These are phyloP conservation scores for Oryzaephilus surinamensis DNA, from an alignment of 1,140 invertebrate genomes.

Conservation along the genomic window DNA sequence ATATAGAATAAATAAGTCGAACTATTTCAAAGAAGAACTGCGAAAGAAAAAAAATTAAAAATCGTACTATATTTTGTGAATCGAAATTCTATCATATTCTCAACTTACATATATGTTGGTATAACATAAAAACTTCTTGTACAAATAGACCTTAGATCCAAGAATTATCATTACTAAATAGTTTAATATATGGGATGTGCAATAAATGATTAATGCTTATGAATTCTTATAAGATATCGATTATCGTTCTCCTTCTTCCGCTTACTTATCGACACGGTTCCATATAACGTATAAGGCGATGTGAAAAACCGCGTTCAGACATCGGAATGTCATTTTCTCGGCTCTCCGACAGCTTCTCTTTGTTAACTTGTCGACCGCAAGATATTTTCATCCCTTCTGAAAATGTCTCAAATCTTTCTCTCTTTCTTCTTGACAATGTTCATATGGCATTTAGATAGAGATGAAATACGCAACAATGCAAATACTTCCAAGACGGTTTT, in stretches of 20 bases:
- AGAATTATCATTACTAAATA: too few species aligned
- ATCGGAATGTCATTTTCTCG: conserved; percentile 21
- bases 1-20: too few species aligned
- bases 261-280: background rate
- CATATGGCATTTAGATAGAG: background rate
- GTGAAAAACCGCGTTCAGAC: conserved; percentile 15
- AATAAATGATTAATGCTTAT: conserved; percentile 11
- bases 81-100: too few species aligned
- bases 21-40: too few species aligned
- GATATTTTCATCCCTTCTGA: conserved; percentile 17
- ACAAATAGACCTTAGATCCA: too few species aligned
- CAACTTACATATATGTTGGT: too few species aligned
- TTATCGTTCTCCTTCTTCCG: background rate
- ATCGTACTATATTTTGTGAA: too few species aligned
- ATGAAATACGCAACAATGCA: background rate
- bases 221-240: conserved; percentile 5
- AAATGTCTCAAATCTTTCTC: conserved; percentile 9
- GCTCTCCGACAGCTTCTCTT: conserved; percentile 16
- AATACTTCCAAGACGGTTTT: background rate
- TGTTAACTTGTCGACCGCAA: conserved; percentile 21
- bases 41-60: too few species aligned
- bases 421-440: too few species aligned
- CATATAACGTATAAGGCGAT: background rate
- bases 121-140: too few species aligned
- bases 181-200: too few species aligned